Conservation (phyloP, 2,888 invertebrate genomes). For the Drosophila meridiana region DNA sequence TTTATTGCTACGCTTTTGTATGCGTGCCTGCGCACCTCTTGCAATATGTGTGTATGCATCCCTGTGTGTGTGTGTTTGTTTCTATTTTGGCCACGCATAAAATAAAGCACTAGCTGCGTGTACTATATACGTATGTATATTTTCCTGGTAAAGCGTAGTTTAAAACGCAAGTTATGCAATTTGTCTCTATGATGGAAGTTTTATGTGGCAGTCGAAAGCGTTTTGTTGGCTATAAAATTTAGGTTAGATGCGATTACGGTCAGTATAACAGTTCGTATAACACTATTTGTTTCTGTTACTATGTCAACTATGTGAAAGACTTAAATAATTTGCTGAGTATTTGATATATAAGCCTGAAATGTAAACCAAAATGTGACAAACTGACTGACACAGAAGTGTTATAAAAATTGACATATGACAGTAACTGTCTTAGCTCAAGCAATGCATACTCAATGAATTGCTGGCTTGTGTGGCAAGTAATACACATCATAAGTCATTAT, state of each 20-base stretch:
- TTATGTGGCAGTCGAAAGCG: slow-evolving; percentile 9
- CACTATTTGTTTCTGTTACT: slow-evolving; percentile 6
- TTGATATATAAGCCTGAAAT: not conserved
- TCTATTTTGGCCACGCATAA: slow-evolving; percentile 37
- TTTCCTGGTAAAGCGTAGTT: slow-evolving; percentile 31
- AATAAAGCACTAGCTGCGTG: slow-evolving; percentile 25
- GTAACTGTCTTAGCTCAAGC: not conserved
- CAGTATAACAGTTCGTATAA: slow-evolving; percentile 14
- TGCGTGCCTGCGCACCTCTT: slow-evolving; percentile 18
- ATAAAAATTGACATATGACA: not conserved
- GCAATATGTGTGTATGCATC: not conserved
- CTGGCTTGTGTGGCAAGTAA: not conserved
- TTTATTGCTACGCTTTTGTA: slow-evolving; percentile 48
- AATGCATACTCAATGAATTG: not conserved
- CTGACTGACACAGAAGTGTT: not conserved
- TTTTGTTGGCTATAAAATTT: slow-evolving; percentile 13
- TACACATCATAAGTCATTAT: not conserved
- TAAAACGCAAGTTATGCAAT: slow-evolving; percentile 45
- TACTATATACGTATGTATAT: slow-evolving; percentile 12
- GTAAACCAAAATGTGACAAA: not conserved
- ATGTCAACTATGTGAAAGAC: not conserved
- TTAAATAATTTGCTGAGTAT: not conserved
- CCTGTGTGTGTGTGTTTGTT: slow-evolving; percentile 8
- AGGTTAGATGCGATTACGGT: slow-evolving; percentile 6
- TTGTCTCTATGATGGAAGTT: slow-evolving; percentile 30